Percentiles rank a stretch among this genome's conserved stretches.
Conservation (phyloP, 53 echinoderm and acorn worm species). For the Hippasteria phrygiana region DNA sequence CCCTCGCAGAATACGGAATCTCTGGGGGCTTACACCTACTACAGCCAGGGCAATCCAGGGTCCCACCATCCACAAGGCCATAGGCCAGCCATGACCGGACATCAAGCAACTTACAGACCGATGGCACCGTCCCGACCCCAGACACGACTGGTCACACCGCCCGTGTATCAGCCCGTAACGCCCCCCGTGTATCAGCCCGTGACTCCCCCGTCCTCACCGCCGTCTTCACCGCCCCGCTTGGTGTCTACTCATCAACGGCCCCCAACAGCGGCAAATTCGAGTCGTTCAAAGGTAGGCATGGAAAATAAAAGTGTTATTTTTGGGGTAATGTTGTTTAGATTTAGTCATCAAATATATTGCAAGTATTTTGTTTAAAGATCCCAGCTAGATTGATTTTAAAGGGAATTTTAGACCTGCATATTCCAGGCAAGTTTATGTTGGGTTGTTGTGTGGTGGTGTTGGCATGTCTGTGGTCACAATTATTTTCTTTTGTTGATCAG, state of each 20-base stretch:
- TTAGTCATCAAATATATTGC: too few relatives aligned
- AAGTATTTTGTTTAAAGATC: too few relatives aligned
- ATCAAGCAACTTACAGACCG: background rate
- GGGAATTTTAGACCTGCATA: too few relatives aligned
- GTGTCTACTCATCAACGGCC: background rate
- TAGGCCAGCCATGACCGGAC: background rate
- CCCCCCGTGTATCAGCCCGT: constrained; percentile 25
- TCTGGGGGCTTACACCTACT: constrained; percentile 13
- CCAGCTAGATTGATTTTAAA: too few relatives aligned
- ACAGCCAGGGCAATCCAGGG: constrained; percentile 10
- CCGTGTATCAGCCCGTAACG: too few relatives aligned
- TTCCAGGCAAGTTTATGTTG: too few relatives aligned
- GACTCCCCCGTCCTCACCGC: constrained; percentile 46
- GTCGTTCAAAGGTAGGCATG: constrained; percentile 13
- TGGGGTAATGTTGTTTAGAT: background rate
- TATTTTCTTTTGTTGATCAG: too few relatives aligned
- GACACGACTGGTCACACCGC: background rate
- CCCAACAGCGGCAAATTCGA: background rate
- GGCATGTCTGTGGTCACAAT: too few relatives aligned
- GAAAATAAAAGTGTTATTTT: background rate
- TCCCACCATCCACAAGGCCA: constrained; percentile 34
- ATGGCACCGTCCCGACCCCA: background rate
- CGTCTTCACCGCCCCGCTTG: background rate
- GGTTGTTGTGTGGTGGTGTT: too few relatives aligned
- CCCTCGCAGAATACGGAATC: background rate